These are phyloP conservation scores for Drosophila parvula DNA, from an alignment of 1,140 invertebrate species.

Conservation along the genomic window DNA sequence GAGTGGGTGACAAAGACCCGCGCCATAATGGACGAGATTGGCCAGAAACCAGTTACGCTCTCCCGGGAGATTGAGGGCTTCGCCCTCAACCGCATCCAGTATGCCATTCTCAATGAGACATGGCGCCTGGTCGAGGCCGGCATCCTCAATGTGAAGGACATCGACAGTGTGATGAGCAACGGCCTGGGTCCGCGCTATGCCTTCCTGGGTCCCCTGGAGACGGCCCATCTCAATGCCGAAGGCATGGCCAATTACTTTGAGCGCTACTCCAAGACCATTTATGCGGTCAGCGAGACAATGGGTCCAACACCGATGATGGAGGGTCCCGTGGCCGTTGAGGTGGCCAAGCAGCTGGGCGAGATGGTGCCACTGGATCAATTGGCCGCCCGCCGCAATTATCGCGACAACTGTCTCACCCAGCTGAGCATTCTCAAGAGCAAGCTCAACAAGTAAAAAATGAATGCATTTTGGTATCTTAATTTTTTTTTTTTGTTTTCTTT, in stretches of 20 bases:
- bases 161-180: conserved; percentile 97
- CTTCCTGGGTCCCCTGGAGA: conserved; percentile 96
- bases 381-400: conserved; percentile 90
- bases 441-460: conserved; percentile 59
- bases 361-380: conserved; percentile 91
- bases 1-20: conserved; percentile 86
- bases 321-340: conserved; percentile 86
- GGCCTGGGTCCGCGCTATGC: conserved; percentile 97
- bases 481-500: conserved; percentile 5
- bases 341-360: conserved; percentile 89
- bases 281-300: conserved; percentile 90
- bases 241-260: conserved; percentile 87
- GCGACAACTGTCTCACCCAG: conserved; percentile 92
- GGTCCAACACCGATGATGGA: conserved; percentile 90
- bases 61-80: conserved; percentile 96
- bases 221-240: conserved; percentile 97
- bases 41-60: conserved; percentile 94
- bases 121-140: conserved; percentile 94
- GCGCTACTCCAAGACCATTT: conserved; percentile 91
- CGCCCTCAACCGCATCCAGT: conserved; percentile 97
- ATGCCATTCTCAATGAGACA: conserved; percentile 96
- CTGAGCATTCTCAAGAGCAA: conserved; percentile 93
- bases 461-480: background rate
- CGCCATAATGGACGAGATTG: conserved; percentile 93
- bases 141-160: conserved; percentile 93